Evolutionary conservation across 2,113 vertebrate species (phyloP).

Genomic region (Saguinus imperator): DNA sequence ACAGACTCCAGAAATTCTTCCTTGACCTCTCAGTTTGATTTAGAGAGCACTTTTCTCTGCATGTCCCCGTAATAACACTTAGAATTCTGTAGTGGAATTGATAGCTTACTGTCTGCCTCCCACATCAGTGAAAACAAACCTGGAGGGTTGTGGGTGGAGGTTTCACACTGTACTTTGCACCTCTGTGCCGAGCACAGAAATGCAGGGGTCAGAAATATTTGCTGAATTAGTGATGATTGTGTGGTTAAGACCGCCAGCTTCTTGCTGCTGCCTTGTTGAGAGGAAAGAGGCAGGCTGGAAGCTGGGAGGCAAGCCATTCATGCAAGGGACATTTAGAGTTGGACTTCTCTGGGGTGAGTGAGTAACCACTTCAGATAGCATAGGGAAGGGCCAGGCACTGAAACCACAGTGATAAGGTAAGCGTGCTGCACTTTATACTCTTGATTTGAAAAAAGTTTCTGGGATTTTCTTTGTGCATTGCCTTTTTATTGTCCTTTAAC

Average conservation of each 20-base stretch:
- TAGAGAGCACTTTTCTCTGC: neutral
- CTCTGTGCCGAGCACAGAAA: neutral
- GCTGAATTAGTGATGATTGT: neutral
- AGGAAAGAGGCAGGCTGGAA: neutral
- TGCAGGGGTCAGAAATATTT: neutral
- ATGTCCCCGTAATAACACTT: fast-evolving
- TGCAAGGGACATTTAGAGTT: neutral
- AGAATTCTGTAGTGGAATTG: neutral
- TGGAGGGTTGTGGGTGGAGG: neutral
- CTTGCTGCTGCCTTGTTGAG: neutral
- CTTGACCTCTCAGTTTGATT: neutral
- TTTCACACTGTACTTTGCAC: neutral
- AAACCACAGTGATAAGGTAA: neutral
- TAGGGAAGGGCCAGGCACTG: neutral
- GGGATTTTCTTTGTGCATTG: too few relatives aligned
- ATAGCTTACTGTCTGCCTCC: neutral
- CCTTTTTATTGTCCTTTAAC: slow-evolving; percentile 14
- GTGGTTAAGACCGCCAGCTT: neutral
- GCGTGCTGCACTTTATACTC: too few relatives aligned
- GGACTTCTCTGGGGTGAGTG: neutral
- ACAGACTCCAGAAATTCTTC: neutral
- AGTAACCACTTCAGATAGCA: neutral
- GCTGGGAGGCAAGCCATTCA: neutral
- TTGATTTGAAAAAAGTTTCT: too few relatives aligned
- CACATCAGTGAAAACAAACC: too few relatives aligned